These are phyloP conservation scores for Lordiphosa fenestrarum DNA, from an alignment of 2,888 invertebrate genomes.

Conservation along the genomic window DNA sequence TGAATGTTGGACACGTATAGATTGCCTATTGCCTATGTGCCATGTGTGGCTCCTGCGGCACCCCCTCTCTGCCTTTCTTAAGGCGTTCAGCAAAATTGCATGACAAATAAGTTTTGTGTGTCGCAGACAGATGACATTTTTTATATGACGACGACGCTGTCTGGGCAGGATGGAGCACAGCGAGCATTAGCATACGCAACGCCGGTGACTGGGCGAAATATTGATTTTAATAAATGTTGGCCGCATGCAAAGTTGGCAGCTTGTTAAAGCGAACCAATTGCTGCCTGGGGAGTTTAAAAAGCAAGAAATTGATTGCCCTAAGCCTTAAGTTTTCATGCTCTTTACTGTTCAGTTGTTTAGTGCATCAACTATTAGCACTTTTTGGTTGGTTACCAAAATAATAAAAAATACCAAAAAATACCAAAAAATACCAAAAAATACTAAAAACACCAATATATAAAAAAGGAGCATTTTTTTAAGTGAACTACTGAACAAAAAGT, in stretches of 20 bases:
- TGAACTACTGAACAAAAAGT: too few relatives aligned
- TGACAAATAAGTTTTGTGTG: constrained; percentile 73
- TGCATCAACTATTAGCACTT: background rate
- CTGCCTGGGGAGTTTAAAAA: constrained; percentile 7
- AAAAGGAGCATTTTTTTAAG: too few relatives aligned
- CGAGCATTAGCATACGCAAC: constrained; percentile 17
- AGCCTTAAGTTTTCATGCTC: background rate
- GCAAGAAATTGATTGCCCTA: background rate
- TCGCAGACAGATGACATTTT: constrained; percentile 72
- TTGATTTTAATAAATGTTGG: constrained; percentile 66
- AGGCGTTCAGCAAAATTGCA: constrained; percentile 70
- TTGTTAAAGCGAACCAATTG: constrained; percentile 54
- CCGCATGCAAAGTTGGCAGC: constrained; percentile 68
- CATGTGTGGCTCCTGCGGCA: constrained; percentile 35
- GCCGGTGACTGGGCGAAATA: constrained; percentile 43
- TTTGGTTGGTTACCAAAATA: too few relatives aligned
- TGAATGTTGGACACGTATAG: constrained; percentile 53
- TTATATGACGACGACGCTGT: constrained; percentile 53
- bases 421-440: too few relatives aligned
- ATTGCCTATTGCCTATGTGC: constrained; percentile 41
- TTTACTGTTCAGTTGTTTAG: background rate
- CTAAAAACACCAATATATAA: too few relatives aligned
- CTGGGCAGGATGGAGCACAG: constrained; percentile 20
- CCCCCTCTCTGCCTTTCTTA: constrained; percentile 41
- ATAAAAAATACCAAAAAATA: too few relatives aligned